Conservation (phyloP, 2,113 vertebrate species). For the Xiphophorus couchianus region DNA sequence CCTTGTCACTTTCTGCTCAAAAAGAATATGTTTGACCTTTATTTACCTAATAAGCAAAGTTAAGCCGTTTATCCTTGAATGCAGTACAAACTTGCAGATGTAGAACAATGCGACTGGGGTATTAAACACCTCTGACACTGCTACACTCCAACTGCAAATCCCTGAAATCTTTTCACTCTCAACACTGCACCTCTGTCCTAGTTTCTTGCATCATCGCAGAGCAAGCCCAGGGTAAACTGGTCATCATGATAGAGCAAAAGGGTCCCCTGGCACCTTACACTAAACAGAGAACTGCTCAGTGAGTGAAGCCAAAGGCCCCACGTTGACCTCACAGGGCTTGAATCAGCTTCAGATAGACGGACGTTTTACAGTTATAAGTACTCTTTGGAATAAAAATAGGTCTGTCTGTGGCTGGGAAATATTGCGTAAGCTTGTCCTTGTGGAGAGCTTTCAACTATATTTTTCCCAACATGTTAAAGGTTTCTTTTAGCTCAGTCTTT, state of each 20-base stretch:
- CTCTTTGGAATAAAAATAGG: constrained; percentile 1
- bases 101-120: no score
- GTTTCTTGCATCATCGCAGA: constrained; percentile 49
- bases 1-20: no score
- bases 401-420: not conserved
- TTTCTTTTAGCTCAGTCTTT: not conserved
- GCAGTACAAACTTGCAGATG: no score
- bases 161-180: constrained; percentile 23
- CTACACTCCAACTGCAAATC: not conserved
- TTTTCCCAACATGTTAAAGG: no score
- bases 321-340: constrained; percentile 21
- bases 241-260: constrained; percentile 43
- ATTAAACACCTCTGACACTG: not conserved
- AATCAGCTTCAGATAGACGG: constrained; percentile 32
- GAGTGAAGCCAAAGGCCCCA: constrained; percentile 24
- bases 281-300: constrained; percentile 9
- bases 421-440: constrained; percentile 1
- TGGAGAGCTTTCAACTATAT: not conserved
- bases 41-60: no score
- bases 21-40: no score
- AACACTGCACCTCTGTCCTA: constrained; percentile 4
- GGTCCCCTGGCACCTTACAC: constrained; percentile 36
- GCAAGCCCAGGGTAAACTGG: constrained; percentile 33
- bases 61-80: no score
- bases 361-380: constrained; percentile 7